Conservation (phyloP, 2,888 invertebrate species). For the Acronicta leporina region DNA sequence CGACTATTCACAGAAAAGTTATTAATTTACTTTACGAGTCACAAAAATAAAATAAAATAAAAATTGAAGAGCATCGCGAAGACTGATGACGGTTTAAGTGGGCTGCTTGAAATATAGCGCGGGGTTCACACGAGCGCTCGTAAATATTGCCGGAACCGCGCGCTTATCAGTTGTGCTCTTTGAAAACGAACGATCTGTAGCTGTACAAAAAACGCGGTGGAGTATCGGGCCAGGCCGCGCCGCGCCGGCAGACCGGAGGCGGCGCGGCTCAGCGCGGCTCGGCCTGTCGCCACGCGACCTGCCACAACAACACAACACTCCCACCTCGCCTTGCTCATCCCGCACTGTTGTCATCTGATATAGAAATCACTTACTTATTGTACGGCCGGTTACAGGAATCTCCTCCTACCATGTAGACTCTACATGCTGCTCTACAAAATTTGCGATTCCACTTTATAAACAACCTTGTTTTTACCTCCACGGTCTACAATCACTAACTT, state of each 20-base stretch:
- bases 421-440: not conserved
- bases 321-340: not conserved
- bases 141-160: constrained; percentile 68
- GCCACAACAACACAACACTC: constrained; percentile 42
- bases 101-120: constrained; percentile 53
- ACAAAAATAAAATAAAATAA: constrained; percentile 65
- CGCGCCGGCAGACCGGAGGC: not conserved
- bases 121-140: constrained; percentile 48
- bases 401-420: constrained; percentile 1
- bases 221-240: constrained; percentile 17
- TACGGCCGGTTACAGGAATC: constrained; percentile 25
- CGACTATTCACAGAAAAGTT: constrained; percentile 67
- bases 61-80: constrained; percentile 57
- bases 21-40: constrained; percentile 72
- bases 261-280: not conserved
- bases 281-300: constrained; percentile 73
- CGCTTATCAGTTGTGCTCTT: constrained; percentile 64
- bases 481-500: not conserved
- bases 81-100: constrained; percentile 78
- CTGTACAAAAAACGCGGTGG: constrained; percentile 56
- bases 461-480: not conserved
- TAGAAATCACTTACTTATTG: constrained; percentile 53
- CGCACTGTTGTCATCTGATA: constrained; percentile 57
- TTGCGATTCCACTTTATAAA: not conserved
- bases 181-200: constrained; percentile 66